phyloP scores from a whole-genome alignment of 2,113 vertebrate genomes.

The Oriolus oriolus region DNA sequence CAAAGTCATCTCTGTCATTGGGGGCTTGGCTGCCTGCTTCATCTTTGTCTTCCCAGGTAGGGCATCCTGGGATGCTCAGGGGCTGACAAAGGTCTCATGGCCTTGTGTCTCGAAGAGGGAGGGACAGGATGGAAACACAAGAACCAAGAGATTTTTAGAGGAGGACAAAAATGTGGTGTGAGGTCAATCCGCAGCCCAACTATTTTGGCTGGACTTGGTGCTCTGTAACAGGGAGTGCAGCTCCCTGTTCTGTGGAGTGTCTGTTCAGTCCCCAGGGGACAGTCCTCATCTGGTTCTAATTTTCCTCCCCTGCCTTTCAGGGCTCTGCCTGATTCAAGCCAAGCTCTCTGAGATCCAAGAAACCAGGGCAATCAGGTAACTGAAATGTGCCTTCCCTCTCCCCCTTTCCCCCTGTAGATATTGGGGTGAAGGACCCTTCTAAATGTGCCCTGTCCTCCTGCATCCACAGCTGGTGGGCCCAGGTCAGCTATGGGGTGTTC shows the following conservation, averaged over 20 bases:
- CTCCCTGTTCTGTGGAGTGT: background rate
- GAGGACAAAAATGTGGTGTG: background rate
- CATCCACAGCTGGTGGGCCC: slow-evolving; percentile 83
- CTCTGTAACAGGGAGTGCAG: background rate
- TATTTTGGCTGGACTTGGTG: background rate
- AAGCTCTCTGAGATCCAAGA: slow-evolving; percentile 91
- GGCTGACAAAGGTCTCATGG: background rate
- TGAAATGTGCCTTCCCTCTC: background rate
- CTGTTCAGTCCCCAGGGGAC: background rate
- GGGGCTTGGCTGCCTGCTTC: slow-evolving; percentile 94
- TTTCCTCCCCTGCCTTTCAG: slow-evolving; percentile 59
- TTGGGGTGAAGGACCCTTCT: background rate
- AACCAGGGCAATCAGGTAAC: slow-evolving; percentile 81
- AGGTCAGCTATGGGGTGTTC: slow-evolving; percentile 80
- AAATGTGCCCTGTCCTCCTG: background rate
- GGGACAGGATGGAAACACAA: background rate
- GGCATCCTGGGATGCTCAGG: background rate
- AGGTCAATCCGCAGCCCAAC: background rate
- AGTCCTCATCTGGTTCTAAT: background rate
- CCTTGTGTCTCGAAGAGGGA: background rate
- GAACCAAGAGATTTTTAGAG: background rate
- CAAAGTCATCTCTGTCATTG: slow-evolving; percentile 92
- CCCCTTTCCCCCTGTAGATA: background rate
- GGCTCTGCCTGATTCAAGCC: slow-evolving; percentile 89
- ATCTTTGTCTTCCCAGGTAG: slow-evolving; percentile 95